Base-by-base conservation (phyloP, 2,888 invertebrate genomes). In the Escarpia spicata region DNA sequence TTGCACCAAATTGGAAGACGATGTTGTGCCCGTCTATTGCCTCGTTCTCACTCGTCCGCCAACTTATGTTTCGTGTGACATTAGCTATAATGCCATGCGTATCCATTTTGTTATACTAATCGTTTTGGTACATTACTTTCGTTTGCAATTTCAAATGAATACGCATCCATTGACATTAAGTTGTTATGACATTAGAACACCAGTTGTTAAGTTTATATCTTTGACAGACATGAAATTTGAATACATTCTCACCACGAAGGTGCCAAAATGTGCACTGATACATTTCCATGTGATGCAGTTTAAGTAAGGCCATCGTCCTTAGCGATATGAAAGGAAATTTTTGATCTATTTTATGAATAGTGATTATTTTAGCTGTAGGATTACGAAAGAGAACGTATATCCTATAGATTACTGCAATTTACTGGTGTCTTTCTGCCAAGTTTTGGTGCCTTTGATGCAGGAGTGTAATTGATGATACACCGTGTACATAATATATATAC, bases 181-280 rank as follows among this genome's bases (percentile, higher is more conserved):
- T 19, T 75, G 75, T 75, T 75, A 75, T 75, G 75, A 75, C 75
- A 75, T 75, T 75, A 75, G 75, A 75, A 75, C n/a, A 75, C 75
- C 75, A 26, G 19, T 75, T 75, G 75, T 75, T 75, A 15, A 75
- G 75, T 75, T 75, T 15, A 75, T 4, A 75, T n/a, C 52, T 52
- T 12, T 75, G 75, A 26, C 75, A 75, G 75, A 75, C 75, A 75
- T 75, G 75, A 75, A 75, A 19, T 75, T 26, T 75, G 75, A 26
- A 75, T 75, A 75, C 26, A 26, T 75, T 75, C 75, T 26, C 75
- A 75, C 75, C 26, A 75, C 19, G 26, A 75, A 75, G 75, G n/a
- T 75, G 75, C 75, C 75, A 75, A 75, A 52, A 15, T 75, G 75
- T 6, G 75, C 75, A n/a, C n/a, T 75, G 75, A 15, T 75, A 75